Evolutionary conservation across 2,113 vertebrate genomes (phyloP).

Genomic region (Nipponia nippon): DNA sequence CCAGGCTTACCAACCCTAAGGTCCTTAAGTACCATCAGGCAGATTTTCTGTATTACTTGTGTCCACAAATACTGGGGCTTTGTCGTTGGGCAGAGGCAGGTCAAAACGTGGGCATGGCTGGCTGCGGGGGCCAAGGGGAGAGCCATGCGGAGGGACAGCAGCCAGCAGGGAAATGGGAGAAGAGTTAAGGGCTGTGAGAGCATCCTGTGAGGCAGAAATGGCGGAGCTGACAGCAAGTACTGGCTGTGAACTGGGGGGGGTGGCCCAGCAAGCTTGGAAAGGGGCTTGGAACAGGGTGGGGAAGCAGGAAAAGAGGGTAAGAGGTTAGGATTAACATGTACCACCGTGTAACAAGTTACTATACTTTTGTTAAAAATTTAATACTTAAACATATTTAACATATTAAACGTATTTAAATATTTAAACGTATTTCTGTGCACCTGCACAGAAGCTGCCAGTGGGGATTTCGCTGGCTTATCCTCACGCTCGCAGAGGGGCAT

Average conservation of each 20-base stretch:
- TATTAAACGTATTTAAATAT: neutral
- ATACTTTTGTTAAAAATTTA: neutral
- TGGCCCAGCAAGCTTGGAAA: neutral
- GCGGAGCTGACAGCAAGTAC: neutral
- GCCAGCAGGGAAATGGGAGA: neutral
- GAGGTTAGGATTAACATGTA: neutral
- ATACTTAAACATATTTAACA: neutral
- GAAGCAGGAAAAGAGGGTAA: neutral
- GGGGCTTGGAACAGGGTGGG: neutral
- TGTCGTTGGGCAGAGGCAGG: neutral
- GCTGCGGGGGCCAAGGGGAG: neutral
- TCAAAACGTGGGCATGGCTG: neutral
- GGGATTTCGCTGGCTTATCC: neutral
- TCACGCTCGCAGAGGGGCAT: neutral
- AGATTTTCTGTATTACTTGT: neutral
- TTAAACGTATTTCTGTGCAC: neutral
- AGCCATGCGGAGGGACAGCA: neutral
- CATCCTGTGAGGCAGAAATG: neutral
- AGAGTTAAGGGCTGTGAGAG: neutral
- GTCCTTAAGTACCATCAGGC: neutral
- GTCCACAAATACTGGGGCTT: neutral
- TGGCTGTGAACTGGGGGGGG: neutral
- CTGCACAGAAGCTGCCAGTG: neutral
- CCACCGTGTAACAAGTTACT: neutral
- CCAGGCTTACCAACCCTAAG: neutral